A percentile compares a stretch with the other conserved stretches of the same genome.
Evolutionary conservation across 2,113 vertebrate species (phyloP).

Genomic region (Paedocypris sp.): DNA sequence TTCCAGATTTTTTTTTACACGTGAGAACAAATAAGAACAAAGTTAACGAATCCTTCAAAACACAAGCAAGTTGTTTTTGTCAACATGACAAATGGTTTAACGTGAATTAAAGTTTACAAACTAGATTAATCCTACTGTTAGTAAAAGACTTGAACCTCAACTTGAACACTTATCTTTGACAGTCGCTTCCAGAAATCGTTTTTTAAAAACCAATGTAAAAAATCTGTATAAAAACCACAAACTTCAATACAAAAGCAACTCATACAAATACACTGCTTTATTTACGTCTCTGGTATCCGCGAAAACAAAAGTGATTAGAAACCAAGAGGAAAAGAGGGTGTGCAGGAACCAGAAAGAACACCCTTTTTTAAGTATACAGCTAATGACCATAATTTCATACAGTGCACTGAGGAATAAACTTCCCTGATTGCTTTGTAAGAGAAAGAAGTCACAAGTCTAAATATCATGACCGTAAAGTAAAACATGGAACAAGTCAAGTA

Average conservation of each 20-base stretch:
- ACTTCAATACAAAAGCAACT: constrained; percentile 28
- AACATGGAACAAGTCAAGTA: constrained; percentile 30
- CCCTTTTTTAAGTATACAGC: constrained; percentile 16
- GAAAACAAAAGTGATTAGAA: constrained; percentile 47
- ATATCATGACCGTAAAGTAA: constrained; percentile 39
- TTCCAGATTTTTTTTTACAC: no score
- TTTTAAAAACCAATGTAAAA: no score
- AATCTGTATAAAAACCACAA: neutral
- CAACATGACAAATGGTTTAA: no score
- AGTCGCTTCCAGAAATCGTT: no score
- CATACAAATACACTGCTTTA: constrained; percentile 55
- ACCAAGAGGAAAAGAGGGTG: no score
- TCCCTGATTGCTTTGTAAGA: constrained; percentile 54
- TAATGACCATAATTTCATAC: constrained; percentile 46
- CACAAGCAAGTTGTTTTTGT: no score
- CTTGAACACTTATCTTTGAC: no score
- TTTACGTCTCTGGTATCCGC: constrained; percentile 56
- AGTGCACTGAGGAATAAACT: constrained; percentile 57
- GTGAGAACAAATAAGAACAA: no score
- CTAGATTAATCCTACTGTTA: no score
- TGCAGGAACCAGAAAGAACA: constrained; percentile 48
- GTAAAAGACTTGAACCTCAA: no score
- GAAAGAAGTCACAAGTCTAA: constrained; percentile 41
- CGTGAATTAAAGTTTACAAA: no score
- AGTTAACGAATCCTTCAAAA: no score